Base-by-base conservation (phyloP, 1,140 invertebrate genomes). In the Goniozus legneri region DNA sequence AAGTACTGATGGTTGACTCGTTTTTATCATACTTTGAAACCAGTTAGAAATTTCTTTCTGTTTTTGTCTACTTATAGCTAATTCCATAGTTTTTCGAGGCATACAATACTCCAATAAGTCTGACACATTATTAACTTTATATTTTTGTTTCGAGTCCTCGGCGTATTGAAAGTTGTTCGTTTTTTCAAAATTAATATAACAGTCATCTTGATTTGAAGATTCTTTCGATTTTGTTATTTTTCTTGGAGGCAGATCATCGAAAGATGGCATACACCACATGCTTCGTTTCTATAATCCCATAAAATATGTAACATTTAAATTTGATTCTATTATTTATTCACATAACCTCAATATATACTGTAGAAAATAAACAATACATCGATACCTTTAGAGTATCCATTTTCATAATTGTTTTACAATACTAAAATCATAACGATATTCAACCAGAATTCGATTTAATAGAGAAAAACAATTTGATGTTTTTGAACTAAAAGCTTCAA, bases 1-100 rank as follows among this genome's bases (percentile, higher is more conserved):
- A 18, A 88, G 62, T 30, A 85, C 78, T n/a, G 65, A 67, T 14
- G 80, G 77, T 22, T 69, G 77, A 7, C 65, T 66, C 34, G 67
- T 75, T 8, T 20, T 48, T 12, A 58, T 46, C 47, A 55, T 62
- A 8, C 31, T 33, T 15, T 40, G 42, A 24, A 76, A 44, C 74
- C 74, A 76, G 19, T 53, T 54, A 4, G 22, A 44, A 12, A 75
- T 67, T 50, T 75, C 73, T 39, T 65, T 62, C 20, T 69, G 69
- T 41, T 76, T 76, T 34, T 72, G 71, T 19, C 38, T 61, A 36
- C 74, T 76, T 0, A 75, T 36, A 3, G 57, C 60, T 36, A 75
- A 62, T 41, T 76, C 71, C 7, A 54, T 44, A 10, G 46, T 3
- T 30, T 49, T 51, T 51, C 60, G 50, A n/a, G 74, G 71, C 24